phyloP scores from a whole-genome alignment of 2,113 vertebrate genomes.

The Otolemur garnettii region DNA sequence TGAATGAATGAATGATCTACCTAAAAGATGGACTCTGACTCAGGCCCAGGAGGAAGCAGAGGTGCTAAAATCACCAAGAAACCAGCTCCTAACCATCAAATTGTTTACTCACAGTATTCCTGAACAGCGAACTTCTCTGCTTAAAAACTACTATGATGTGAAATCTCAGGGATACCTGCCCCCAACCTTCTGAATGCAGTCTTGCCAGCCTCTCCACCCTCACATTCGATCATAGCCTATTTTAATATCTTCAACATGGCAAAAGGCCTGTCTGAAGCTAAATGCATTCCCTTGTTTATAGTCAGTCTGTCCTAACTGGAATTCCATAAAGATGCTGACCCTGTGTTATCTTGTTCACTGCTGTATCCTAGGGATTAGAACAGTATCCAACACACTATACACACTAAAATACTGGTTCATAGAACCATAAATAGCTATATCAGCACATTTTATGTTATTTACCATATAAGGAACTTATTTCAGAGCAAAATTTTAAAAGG shows the following conservation, averaged over 20 bases:
- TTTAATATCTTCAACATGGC: background rate
- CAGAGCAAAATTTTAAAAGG: constrained; percentile 27
- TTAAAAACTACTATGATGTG: background rate
- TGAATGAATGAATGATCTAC: background rate
- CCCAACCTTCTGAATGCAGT: background rate
- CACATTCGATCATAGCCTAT: background rate
- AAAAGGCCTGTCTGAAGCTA: background rate
- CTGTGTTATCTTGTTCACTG: background rate
- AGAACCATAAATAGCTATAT: background rate
- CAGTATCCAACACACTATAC: background rate
- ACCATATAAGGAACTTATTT: constrained; percentile 12
- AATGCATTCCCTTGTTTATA: background rate
- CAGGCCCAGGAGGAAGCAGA: background rate
- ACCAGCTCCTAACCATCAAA: background rate
- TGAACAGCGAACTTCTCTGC: background rate
- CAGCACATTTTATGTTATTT: constrained; percentile 23
- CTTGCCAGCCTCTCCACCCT: background rate
- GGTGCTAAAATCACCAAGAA: background rate
- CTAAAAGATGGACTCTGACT: background rate
- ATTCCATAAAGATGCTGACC: background rate
- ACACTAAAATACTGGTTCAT: background rate
- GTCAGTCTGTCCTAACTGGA: background rate
- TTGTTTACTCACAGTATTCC: background rate
- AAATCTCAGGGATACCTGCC: background rate
- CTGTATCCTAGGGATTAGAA: background rate